These are phyloP conservation scores for Anoura caudifer DNA, from an alignment of 2,113 vertebrate genomes.

Conservation along the genomic window DNA sequence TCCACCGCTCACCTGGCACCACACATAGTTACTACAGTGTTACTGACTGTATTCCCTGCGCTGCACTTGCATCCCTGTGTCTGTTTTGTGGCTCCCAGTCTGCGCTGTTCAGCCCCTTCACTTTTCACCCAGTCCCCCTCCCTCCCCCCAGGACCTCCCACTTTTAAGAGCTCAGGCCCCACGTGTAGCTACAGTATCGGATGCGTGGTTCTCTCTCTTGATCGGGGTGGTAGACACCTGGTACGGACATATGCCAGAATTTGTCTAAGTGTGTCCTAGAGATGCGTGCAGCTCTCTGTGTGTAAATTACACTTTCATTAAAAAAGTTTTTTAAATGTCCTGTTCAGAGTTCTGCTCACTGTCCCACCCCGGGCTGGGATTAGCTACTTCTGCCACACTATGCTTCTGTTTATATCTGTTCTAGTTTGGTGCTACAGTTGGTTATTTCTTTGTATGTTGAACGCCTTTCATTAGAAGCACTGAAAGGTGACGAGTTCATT, in stretches of 20 bases:
- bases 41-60: neutral
- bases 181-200: rapidly evolving
- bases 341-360: neutral
- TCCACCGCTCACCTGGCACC: neutral
- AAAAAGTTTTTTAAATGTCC: neutral
- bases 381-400: neutral
- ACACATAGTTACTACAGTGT: neutral
- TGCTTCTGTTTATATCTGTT: neutral
- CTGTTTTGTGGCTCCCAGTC: neutral
- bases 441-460: neutral
- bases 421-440: neutral
- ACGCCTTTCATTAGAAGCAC: neutral
- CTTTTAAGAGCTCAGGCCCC: neutral
- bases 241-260: neutral
- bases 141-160: neutral
- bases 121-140: neutral
- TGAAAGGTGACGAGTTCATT: neutral
- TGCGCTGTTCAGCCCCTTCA: neutral
- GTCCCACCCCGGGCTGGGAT: neutral
- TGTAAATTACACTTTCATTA: neutral
- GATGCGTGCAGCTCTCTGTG: neutral
- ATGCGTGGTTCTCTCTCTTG: neutral
- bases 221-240: neutral
- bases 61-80: neutral
- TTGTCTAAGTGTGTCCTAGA: neutral